phyloP scores from a whole-genome alignment of 2,888 invertebrate species.

The Steinernema carpocapsae region DNA sequence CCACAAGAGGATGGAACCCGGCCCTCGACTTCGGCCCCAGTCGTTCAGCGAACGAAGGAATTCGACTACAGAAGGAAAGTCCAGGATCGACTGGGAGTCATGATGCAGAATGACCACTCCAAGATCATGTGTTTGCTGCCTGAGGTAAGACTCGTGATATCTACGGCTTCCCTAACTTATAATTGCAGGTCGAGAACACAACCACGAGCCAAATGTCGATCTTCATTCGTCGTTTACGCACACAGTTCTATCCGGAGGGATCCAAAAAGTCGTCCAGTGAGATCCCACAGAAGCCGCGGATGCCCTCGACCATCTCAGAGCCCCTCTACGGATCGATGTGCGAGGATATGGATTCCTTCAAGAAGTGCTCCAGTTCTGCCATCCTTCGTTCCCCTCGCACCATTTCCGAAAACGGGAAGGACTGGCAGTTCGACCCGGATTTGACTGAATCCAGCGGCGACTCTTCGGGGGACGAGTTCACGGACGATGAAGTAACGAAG shows the following conservation, averaged over 20 bases:
- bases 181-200: slow-evolving; percentile 14
- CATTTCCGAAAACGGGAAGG: neutral
- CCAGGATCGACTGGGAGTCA: slow-evolving; percentile 2
- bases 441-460: slow-evolving; percentile 7
- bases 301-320: neutral
- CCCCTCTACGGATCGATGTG: slow-evolving; percentile 9
- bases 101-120: slow-evolving; percentile 26
- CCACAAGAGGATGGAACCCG: slow-evolving; percentile 11
- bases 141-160: neutral
- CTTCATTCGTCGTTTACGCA: slow-evolving; percentile 19
- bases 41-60: slow-evolving; percentile 2
- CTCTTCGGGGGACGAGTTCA: slow-evolving; percentile 23
- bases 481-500: slow-evolving; percentile 9
- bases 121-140: slow-evolving; percentile 5
- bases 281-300: neutral
- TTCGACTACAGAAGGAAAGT: slow-evolving; percentile 31
- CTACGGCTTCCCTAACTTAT: neutral
- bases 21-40: slow-evolving; percentile 7
- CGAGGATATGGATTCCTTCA: slow-evolving; percentile 12
- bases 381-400: neutral
- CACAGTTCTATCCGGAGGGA: slow-evolving; percentile 13
- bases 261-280: slow-evolving; percentile 6
- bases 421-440: slow-evolving; percentile 23
- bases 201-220: slow-evolving; percentile 28
- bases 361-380: neutral